These are phyloP conservation scores for Noctuana brunneofusca DNA, from an alignment of 2,888 invertebrate species.

Conservation along the genomic window DNA sequence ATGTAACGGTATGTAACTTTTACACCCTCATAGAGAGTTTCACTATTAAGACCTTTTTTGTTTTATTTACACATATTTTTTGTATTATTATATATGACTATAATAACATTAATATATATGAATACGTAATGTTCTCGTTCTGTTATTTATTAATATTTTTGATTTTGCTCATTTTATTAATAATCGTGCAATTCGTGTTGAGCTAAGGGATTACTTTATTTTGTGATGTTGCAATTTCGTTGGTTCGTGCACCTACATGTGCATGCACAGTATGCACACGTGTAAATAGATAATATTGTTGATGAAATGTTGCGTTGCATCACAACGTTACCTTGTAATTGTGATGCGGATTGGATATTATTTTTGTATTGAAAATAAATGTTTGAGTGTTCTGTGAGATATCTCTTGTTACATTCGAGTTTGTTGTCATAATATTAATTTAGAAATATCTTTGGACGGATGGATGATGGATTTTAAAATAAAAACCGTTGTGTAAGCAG, in stretches of 20 bases:
- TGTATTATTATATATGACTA: no score
- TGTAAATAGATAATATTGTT: slow-evolving; percentile 16
- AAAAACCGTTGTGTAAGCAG: no score
- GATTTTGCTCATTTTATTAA: slow-evolving; percentile 1
- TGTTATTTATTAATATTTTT: no score
- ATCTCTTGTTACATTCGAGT: background rate
- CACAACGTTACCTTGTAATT: slow-evolving; percentile 27
- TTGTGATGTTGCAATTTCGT: slow-evolving; percentile 56
- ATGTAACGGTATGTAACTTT: no score
- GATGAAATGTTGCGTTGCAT: slow-evolving; percentile 11
- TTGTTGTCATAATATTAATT: background rate
- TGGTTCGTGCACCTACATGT: no score
- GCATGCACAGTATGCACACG: slow-evolving; percentile 14
- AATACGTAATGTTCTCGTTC: no score
- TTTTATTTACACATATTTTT: no score
- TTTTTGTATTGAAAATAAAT: slow-evolving; percentile 28
- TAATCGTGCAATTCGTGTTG: slow-evolving; percentile 1
- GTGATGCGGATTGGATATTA: slow-evolving; percentile 26
- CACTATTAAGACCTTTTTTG: no score
- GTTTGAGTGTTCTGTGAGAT: slow-evolving; percentile 20
- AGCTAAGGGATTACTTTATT: slow-evolving; percentile 4
- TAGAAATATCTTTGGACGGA: background rate
- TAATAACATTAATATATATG: no score
- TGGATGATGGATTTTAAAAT: background rate
- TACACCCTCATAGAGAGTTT: no score